A percentile compares a stretch with the other conserved stretches of the same genome.
phyloP scores from a whole-genome alignment of 2,888 invertebrate species.

The Lysandra coridon region DNA sequence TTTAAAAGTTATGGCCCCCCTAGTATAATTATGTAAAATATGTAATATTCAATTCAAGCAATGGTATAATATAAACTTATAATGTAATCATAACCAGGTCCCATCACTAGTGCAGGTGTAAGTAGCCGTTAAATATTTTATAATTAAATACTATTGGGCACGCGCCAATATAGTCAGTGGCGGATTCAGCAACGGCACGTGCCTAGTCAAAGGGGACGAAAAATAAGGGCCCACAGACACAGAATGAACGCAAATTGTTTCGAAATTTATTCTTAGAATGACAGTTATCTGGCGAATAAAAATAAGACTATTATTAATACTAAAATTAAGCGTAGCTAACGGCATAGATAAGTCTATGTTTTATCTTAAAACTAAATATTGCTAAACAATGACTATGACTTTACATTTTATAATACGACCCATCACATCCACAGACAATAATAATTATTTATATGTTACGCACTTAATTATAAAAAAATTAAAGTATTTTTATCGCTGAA shows the following conservation, averaged over 20 bases:
- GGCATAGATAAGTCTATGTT: too few relatives aligned
- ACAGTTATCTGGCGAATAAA: too few relatives aligned
- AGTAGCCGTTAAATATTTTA: conserved; percentile 29
- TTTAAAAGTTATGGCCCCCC: not conserved
- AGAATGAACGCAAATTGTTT: not conserved
- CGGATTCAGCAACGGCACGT: conserved; percentile 27
- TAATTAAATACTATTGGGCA: conserved; percentile 20
- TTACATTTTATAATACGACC: too few relatives aligned
- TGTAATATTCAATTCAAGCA: conserved; percentile 9
- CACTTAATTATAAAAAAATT: too few relatives aligned
- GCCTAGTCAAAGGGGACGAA: not conserved
- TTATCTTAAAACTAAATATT: too few relatives aligned
- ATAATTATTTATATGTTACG: too few relatives aligned
- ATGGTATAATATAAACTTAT: not conserved
- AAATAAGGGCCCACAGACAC: not conserved
- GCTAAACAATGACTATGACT: too few relatives aligned
- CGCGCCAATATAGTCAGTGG: not conserved
- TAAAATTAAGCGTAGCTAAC: too few relatives aligned
- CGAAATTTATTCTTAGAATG: too few relatives aligned
- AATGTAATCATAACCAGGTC: conserved; percentile 28
- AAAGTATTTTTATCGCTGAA: not conserved
- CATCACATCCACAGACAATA: too few relatives aligned
- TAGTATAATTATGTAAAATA: conserved; percentile 12
- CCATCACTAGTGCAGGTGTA: conserved; percentile 30
- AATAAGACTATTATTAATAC: too few relatives aligned